Evolutionary conservation across 1,140 invertebrate genomes (phyloP).

Genomic region (Muscidifurax raptorellus): DNA sequence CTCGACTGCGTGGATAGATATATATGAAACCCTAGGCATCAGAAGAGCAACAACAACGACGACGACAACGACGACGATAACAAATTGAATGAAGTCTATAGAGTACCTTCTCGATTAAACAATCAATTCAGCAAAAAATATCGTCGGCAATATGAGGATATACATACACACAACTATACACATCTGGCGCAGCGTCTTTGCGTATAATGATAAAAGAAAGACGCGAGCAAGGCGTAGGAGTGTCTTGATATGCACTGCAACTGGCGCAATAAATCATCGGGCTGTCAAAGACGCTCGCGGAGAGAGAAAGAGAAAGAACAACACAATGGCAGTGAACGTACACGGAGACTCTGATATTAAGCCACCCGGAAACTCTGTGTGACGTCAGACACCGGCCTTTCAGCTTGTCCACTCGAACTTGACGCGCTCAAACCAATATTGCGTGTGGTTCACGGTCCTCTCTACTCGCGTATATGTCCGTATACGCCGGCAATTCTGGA

Average conservation of each 20-base stretch:
- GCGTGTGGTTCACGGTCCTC: too few relatives aligned
- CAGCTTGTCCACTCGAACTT: neutral
- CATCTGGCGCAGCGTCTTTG: neutral
- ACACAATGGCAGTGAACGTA: neutral
- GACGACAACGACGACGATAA: neutral
- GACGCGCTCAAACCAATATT: neutral
- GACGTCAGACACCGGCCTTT: neutral
- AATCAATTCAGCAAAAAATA: neutral
- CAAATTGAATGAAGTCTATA: neutral
- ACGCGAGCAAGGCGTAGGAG: neutral
- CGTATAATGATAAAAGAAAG: neutral
- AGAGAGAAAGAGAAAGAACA: neutral
- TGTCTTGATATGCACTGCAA: neutral
- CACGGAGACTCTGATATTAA: neutral
- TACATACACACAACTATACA: too few relatives aligned
- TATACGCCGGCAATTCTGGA: too few relatives aligned
- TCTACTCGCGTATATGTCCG: too few relatives aligned
- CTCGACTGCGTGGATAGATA: too few relatives aligned
- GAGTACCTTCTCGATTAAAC: neutral
- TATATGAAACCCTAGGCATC: too few relatives aligned
- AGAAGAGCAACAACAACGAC: neutral
- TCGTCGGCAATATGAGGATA: neutral
- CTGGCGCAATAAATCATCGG: slow-evolving; percentile 3
- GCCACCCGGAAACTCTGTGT: neutral
- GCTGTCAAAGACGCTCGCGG: slow-evolving; percentile 7